phyloP scores from a whole-genome alignment of 1,140 invertebrate species.

The Panagrolaimus sp. region DNA sequence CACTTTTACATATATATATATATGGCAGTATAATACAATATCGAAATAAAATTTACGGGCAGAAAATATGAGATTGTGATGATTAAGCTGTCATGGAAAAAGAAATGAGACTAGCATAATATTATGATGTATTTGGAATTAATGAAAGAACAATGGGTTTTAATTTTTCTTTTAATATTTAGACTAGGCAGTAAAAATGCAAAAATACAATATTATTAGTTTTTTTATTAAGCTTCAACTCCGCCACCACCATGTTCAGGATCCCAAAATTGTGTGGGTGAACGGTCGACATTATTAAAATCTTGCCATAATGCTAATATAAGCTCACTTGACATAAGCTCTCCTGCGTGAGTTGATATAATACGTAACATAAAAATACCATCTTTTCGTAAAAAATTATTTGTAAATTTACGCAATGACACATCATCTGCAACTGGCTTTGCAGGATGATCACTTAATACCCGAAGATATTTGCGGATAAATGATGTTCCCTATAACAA shows the following conservation, averaged over 20 bases:
- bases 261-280: constrained; percentile 54
- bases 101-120: too few species aligned
- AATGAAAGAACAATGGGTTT: too few species aligned
- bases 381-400: constrained; percentile 58
- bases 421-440: constrained; percentile 58
- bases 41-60: too few species aligned
- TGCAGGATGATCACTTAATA: constrained; percentile 55
- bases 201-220: neutral
- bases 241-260: constrained; percentile 35
- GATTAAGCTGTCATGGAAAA: too few species aligned
- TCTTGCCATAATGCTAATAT: constrained; percentile 59
- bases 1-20: too few species aligned
- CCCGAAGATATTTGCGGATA: constrained; percentile 58
- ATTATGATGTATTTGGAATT: too few species aligned
- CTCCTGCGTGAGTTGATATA: constrained; percentile 56
- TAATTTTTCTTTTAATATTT: too few species aligned
- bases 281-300: constrained; percentile 58
- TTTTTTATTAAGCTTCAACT: neutral
- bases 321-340: constrained; percentile 57
- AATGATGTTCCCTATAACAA: constrained; percentile 51
- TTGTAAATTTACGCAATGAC: constrained; percentile 55
- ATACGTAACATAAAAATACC: constrained; percentile 56
- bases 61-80: too few species aligned
- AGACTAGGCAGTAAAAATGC: neutral
- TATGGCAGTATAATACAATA: too few species aligned